Conservation (phyloP, 2,888 invertebrate species). For the Eutolmus rufibarbis region DNA sequence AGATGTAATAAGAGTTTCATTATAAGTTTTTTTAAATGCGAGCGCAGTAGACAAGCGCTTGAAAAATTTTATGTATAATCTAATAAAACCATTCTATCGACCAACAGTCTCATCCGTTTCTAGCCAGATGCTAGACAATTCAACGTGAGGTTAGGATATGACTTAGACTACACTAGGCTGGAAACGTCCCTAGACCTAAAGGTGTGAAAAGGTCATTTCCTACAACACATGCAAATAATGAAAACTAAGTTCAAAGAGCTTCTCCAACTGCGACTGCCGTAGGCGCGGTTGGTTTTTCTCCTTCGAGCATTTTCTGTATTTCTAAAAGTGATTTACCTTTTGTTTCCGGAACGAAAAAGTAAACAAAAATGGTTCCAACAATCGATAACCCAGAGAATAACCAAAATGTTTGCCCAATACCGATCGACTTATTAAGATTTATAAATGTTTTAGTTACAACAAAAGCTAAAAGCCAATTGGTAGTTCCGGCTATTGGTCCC, state of each 20-base stretch:
- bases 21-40: background rate
- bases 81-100: background rate
- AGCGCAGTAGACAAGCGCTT: too few species aligned
- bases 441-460: conserved; percentile 78
- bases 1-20: background rate
- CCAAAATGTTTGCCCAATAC: conserved; percentile 75
- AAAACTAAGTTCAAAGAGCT: background rate
- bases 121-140: background rate
- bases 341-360: conserved; percentile 69
- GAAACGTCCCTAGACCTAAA: too few species aligned
- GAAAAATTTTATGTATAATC: background rate
- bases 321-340: conserved; percentile 62
- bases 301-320: conserved; percentile 57
- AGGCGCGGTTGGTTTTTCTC: conserved; percentile 39
- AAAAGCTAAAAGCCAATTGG: conserved; percentile 85
- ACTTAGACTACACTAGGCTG: background rate
- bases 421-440: conserved; percentile 67
- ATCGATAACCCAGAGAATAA: conserved; percentile 74
- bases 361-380: conserved; percentile 73
- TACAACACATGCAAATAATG: background rate
- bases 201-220: background rate
- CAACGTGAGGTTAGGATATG: background rate
- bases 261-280: background rate
- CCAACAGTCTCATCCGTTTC: background rate
- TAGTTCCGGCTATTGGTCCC: conserved; percentile 78